phyloP scores from a whole-genome alignment of 2,797 vertebrate genomes.

The Sitta carolinensis region DNA sequence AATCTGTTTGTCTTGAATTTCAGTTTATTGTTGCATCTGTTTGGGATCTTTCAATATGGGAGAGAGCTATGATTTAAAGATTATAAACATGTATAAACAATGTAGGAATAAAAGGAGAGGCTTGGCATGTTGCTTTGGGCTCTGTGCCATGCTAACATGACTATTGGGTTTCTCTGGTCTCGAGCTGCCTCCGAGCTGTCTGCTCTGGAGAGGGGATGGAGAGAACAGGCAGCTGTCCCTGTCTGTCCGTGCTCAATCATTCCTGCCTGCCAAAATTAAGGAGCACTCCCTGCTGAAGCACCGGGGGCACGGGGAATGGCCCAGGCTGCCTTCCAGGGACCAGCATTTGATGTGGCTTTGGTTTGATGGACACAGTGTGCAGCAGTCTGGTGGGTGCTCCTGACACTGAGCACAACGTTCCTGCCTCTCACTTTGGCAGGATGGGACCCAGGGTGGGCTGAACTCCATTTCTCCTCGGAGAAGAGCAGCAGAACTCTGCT shows the following conservation, averaged over 20 bases:
- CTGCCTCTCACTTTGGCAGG: neutral
- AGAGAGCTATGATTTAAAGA: neutral
- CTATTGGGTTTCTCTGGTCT: neutral
- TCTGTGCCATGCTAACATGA: neutral
- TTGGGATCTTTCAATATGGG: neutral
- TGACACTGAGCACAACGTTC: neutral
- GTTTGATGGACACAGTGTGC: accelerated
- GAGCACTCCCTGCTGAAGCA: neutral
- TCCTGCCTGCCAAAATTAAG: neutral
- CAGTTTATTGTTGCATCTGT: slow-evolving; percentile 32
- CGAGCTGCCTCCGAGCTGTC: neutral
- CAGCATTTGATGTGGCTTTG: neutral
- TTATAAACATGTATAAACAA: slow-evolving; percentile 10
- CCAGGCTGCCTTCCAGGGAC: neutral
- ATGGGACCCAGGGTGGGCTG: neutral
- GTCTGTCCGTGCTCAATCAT: neutral
- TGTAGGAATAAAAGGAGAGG: neutral
- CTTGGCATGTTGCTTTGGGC: neutral
- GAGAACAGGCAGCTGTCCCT: neutral
- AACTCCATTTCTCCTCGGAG: neutral
- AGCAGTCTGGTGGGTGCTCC: neutral
- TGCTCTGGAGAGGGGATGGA: neutral
- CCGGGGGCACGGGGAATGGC: accelerated
- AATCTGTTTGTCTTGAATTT: slow-evolving; percentile 38
- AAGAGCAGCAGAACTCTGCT: neutral